Base-by-base conservation (phyloP, 1,140 invertebrate genomes). In the Oscheius sp. region DNA sequence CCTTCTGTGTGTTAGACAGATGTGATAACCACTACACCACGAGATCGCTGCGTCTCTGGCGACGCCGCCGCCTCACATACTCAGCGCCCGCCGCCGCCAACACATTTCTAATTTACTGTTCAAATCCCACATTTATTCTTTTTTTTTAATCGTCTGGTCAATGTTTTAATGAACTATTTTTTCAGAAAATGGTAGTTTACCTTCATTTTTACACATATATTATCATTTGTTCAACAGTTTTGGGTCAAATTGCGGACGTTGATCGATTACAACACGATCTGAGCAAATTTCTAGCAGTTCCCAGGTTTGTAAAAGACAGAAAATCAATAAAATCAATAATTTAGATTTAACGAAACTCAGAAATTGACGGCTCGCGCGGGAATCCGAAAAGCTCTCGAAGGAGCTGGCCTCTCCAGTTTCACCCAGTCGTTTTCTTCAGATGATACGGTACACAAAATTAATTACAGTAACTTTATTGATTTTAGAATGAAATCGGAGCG, bases 1-100 rank as follows among this genome's bases (percentile, higher is more conserved):
- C 75, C 76, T 77, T 77, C 75, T 77, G 68, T 77, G 74, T 77
- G 52, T 69, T 69, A 34, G 1, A 35, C 52, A 68, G 28, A 66
- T 26, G 32, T 63, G 28, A 36, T 63, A 36, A 63, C 34, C 28
- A 63, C 59, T 31, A 36, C 28, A 63, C 29, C 34, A 63, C 34
- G 34, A 18, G 59, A 63, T 18, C 59, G 29, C n/a, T n/a, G n/a
- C n/a, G n/a, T n/a, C n/a, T n/a, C n/a, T n/a, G n/a, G n/a, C n/a
- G n/a, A n/a, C n/a, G n/a, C n/a, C n/a, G n/a, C n/a, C n/a, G n/a
- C n/a, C n/a, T n/a, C n/a, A n/a, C n/a, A n/a, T n/a, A n/a, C n/a
- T n/a, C n/a, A n/a, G n/a, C n/a, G n/a, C n/a, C n/a, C n/a, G n/a
- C n/a, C n/a, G n/a, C n/a, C n/a, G n/a, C n/a, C n/a, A n/a, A n/a